Percentiles rank a stretch among this genome's conserved stretches.
Conservation (phyloP, 2,888 invertebrate genomes). For the Caradrina kadenii region DNA sequence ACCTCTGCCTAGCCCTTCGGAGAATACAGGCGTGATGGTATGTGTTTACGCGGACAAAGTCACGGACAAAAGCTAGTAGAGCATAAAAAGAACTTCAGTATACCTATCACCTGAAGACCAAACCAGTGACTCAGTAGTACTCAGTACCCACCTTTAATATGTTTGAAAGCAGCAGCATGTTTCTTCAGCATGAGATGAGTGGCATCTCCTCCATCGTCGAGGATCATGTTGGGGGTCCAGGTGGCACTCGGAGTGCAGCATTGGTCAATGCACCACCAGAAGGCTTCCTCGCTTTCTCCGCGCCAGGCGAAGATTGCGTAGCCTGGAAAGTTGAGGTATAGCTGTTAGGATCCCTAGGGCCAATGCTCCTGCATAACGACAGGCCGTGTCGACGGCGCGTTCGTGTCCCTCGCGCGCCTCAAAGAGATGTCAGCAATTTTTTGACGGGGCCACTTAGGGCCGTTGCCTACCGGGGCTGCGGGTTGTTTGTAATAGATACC, state of each 20-base stretch:
- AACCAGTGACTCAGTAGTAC: not conserved
- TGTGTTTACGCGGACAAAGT: no score
- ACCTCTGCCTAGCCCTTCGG: no score
- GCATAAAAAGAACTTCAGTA: no score
- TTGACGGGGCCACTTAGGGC: no score
- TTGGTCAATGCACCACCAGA: conserved; percentile 99
- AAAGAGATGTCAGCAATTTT: no score
- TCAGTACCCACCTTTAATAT: conserved; percentile 93
- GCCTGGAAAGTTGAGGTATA: conserved; percentile 78
- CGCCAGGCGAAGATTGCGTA: conserved; percentile 99
- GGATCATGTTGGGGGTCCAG: conserved; percentile 99
- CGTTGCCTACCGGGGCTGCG: no score
- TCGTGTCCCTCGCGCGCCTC: no score
- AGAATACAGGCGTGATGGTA: no score
- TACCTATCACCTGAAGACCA: not conserved
- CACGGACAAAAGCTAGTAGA: no score
- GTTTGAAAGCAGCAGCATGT: conserved; percentile 97
- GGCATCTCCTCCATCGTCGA: conserved; percentile 99
- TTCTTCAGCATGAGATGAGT: conserved; percentile 99
- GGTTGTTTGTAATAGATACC: no score
- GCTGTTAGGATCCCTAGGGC: not conserved
- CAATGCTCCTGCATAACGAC: no score
- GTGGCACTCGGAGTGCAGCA: conserved; percentile 96
- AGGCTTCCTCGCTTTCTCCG: conserved; percentile 99
- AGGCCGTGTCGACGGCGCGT: no score